Evolutionary conservation across 2,113 vertebrate species (phyloP).

Genomic region (Piprites chloris): DNA sequence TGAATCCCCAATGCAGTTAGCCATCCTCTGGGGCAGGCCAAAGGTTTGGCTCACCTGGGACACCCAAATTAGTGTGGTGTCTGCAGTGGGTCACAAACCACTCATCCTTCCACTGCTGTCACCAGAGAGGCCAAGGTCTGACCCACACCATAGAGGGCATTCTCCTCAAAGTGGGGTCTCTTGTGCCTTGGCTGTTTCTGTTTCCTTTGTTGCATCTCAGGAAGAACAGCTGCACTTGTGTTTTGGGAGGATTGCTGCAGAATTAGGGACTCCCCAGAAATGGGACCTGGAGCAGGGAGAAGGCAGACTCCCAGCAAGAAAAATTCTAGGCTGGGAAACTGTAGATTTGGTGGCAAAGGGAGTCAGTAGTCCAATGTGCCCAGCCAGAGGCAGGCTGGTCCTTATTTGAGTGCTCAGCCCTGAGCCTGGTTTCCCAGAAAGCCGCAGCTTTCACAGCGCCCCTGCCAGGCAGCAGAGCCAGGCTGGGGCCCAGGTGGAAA

Average conservation of each 20-base stretch:
- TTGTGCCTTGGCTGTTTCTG: neutral
- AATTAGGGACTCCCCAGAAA: neutral
- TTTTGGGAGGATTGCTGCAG: neutral
- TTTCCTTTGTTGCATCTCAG: neutral
- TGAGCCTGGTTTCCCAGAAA: neutral
- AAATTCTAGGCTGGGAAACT: neutral
- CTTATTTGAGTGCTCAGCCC: neutral
- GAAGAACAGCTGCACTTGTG: neutral
- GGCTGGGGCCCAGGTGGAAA: neutral
- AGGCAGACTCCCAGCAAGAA: neutral
- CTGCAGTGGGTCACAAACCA: neutral
- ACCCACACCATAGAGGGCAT: neutral
- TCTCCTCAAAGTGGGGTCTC: neutral
- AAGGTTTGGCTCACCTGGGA: neutral
- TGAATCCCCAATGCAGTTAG: neutral
- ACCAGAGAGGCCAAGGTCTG: neutral
- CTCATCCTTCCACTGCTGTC: neutral
- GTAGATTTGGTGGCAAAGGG: neutral
- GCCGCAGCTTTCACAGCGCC: rapidly evolving
- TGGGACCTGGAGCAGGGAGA: neutral
- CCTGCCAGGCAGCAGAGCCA: neutral
- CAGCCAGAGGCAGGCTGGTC: neutral
- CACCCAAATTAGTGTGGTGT: neutral
- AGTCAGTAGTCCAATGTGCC: neutral
- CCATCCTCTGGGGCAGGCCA: rapidly evolving